Conservation (phyloP, 53 echinoderm and acorn worm genomes). For the Paracentrotus lividus region DNA sequence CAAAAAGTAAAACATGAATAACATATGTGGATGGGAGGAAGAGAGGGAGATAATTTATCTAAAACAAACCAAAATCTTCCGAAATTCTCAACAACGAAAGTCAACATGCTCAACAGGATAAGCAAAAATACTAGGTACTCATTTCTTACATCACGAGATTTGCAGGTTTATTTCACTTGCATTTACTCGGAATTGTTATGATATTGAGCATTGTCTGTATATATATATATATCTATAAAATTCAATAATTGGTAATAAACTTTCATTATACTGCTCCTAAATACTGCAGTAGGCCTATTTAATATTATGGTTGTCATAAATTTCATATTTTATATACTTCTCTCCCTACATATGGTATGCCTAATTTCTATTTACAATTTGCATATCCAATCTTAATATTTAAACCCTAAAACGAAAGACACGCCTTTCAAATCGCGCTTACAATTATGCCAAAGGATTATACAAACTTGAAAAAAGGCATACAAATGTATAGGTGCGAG, state of each 20-base stretch:
- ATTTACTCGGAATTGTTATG: too few species aligned
- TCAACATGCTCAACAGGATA: too few species aligned
- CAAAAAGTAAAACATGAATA: neutral
- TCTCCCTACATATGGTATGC: neutral
- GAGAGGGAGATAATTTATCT: neutral
- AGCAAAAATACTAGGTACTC: too few species aligned
- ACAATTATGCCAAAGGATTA: neutral
- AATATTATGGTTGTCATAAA: neutral
- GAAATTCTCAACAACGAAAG: too few species aligned
- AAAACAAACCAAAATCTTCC: too few species aligned
- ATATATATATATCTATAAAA: too few species aligned
- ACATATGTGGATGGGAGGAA: neutral
- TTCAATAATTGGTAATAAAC: too few species aligned
- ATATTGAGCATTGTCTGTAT: too few species aligned
- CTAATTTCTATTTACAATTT: constrained; percentile 2
- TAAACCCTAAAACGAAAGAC: neutral
- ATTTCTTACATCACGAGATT: too few species aligned
- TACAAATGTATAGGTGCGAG: neutral
- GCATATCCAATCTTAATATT: constrained; percentile 22
- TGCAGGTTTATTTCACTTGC: too few species aligned
- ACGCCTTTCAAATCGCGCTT: neutral
- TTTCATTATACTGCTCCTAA: neutral
- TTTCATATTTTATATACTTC: neutral
- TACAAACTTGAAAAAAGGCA: neutral
- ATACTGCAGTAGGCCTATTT: neutral